These are phyloP conservation scores for Coenonympha glycerion DNA, from an alignment of 2,888 invertebrate species.

Conservation along the genomic window DNA sequence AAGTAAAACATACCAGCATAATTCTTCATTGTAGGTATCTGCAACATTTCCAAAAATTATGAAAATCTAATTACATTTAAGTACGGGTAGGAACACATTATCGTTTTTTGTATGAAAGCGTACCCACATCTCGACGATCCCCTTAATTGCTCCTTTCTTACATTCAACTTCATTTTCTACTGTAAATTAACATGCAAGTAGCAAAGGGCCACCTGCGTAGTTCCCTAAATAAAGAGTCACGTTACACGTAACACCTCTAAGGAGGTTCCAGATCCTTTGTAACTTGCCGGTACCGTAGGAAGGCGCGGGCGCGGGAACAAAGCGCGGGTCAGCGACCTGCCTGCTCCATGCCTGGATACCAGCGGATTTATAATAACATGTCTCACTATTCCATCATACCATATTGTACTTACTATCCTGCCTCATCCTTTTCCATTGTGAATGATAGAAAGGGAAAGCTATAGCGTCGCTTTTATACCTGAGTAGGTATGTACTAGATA, in stretches of 20 bases:
- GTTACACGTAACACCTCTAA: constrained; percentile 40
- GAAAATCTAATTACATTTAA: too few species aligned
- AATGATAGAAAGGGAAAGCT: constrained; percentile 14
- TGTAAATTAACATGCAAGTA: constrained; percentile 27
- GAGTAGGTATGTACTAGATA: too few species aligned
- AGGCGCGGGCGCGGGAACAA: constrained; percentile 50
- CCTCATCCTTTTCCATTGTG: constrained; percentile 7
- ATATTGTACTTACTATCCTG: constrained; percentile 9
- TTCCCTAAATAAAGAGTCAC: constrained; percentile 32
- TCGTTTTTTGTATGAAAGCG: too few species aligned
- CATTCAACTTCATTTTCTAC: constrained; percentile 15
- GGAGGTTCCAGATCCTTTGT: constrained; percentile 22
- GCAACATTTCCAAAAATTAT: too few species aligned
- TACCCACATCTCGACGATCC: too few species aligned
- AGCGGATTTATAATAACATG: constrained; percentile 22
- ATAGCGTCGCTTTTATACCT: neutral
- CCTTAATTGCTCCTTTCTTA: too few species aligned
- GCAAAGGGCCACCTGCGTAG: constrained; percentile 30
- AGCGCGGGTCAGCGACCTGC: constrained; percentile 55
- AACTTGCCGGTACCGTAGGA: constrained; percentile 24
- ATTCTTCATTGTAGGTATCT: too few species aligned
- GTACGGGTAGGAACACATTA: too few species aligned
- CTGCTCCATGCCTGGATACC: constrained; percentile 13
- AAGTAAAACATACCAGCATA: too few species aligned
- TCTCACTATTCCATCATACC: constrained; percentile 13